Evolutionary conservation across 2,797 vertebrate genomes (phyloP).

Genomic region (Acanthurus tractus): DNA sequence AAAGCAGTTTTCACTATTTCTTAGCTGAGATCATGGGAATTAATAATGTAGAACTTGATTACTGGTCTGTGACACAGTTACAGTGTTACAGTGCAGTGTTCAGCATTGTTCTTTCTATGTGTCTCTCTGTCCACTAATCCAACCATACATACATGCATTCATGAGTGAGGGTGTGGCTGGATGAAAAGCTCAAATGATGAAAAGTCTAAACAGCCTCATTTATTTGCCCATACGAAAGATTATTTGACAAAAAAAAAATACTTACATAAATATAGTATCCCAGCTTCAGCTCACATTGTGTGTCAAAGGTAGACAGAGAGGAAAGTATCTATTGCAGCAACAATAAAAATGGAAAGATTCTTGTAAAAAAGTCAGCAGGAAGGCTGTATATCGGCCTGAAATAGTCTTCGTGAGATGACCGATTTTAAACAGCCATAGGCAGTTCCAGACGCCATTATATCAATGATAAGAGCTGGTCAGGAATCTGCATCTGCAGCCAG

Average conservation of each 20-base stretch:
- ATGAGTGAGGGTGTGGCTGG: background rate
- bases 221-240: slow-evolving; percentile 9
- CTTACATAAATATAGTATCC: slow-evolving; percentile 7
- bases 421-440: slow-evolving; percentile 65
- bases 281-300: slow-evolving; percentile 31
- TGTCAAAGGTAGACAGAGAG: slow-evolving; percentile 41
- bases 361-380: slow-evolving; percentile 51
- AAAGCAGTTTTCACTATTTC: slow-evolving; percentile 47
- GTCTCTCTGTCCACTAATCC: background rate
- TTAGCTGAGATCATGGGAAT: slow-evolving; percentile 39
- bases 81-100: background rate
- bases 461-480: slow-evolving; percentile 66
- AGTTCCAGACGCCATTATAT: slow-evolving; percentile 63
- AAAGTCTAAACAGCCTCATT: background rate
- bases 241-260: background rate
- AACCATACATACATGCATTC: background rate
- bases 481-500: slow-evolving; percentile 39
- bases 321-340: slow-evolving; percentile 44
- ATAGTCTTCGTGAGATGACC: slow-evolving; percentile 55
- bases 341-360: slow-evolving; percentile 64
- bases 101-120: background rate
- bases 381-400: slow-evolving; percentile 57
- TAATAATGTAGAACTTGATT: slow-evolving; percentile 50
- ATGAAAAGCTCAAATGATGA: slow-evolving; percentile 1
- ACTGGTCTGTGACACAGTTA: slow-evolving; percentile 40